These are phyloP conservation scores for Aporrectodea caliginosa DNA, from an alignment of 1,140 invertebrate species.

Conservation along the genomic window DNA sequence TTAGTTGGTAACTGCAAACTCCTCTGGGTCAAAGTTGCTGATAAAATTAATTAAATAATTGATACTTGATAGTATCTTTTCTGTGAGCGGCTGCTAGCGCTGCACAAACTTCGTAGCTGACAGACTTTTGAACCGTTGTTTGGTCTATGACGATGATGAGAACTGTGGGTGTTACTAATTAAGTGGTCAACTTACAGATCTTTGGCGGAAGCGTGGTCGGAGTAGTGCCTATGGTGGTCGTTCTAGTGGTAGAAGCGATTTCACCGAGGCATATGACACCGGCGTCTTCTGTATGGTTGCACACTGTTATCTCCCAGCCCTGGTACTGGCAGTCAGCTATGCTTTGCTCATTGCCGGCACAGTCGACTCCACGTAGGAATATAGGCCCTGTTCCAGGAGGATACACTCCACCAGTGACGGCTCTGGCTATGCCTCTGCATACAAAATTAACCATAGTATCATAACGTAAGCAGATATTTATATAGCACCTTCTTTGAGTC, in stretches of 20 bases:
- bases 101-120: no score
- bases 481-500: no score
- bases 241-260: slow-evolving; percentile 11
- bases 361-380: slow-evolving; percentile 86
- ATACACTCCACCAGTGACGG: background rate
- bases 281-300: slow-evolving; percentile 47
- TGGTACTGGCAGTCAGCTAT: slow-evolving; percentile 72
- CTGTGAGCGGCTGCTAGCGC: no score
- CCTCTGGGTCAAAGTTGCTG: no score
- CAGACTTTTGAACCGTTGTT: no score
- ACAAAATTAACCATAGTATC: no score
- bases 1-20: no score
- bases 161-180: no score
- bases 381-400: slow-evolving; percentile 37
- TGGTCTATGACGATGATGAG: no score
- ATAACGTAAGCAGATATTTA: no score
- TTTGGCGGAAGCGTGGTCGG: slow-evolving; percentile 25
- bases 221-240: slow-evolving; percentile 4
- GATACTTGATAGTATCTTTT: no score
- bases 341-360: slow-evolving; percentile 71
- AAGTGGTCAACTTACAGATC: slow-evolving; percentile 32
- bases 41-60: no score
- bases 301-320: slow-evolving; percentile 77
- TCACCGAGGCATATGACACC: slow-evolving; percentile 25
- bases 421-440: background rate